Percentiles rank a stretch among this genome's conserved stretches.
Evolutionary conservation across 92 coral and sea anemone species (phyloP).

Genomic region (Diadumene lineata): DNA sequence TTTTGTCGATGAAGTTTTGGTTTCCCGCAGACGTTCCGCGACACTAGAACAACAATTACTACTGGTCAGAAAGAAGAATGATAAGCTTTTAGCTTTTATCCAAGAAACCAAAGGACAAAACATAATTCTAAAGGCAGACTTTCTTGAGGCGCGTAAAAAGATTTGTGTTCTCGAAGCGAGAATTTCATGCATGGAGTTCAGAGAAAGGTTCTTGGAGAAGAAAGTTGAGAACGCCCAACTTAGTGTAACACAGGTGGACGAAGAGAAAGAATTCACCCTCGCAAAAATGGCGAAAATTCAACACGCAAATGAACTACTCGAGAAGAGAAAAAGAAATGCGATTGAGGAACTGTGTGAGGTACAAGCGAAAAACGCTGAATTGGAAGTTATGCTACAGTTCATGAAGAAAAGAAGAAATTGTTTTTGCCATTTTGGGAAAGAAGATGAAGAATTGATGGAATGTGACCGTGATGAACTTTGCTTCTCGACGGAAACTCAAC

Average conservation of each 20-base stretch:
- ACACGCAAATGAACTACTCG: conserved; percentile 37
- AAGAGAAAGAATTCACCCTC: conserved; percentile 30
- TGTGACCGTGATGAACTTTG: conserved; percentile 9
- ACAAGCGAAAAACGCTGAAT: conserved; percentile 42
- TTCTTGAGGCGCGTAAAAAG: conserved; percentile 51
- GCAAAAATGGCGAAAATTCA: conserved; percentile 48
- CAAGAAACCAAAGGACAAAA: conserved; percentile 46
- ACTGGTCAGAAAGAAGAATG: conserved; percentile 49
- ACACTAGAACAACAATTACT: conserved; percentile 54
- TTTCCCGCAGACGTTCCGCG: conserved; percentile 48
- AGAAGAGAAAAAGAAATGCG: conserved; percentile 43
- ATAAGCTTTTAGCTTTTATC: conserved; percentile 29
- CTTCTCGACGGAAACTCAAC: not conserved
- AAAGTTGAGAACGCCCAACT: not conserved
- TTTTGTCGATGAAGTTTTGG: conserved; percentile 32
- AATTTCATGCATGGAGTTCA: conserved; percentile 40
- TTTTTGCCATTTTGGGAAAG: conserved; percentile 21
- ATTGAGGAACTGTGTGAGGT: conserved; percentile 39
- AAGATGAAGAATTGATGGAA: conserved; percentile 19
- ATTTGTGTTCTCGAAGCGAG: conserved; percentile 54
- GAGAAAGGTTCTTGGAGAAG: conserved; percentile 23
- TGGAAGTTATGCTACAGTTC: conserved; percentile 43
- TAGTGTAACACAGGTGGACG: not conserved
- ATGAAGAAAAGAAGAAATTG: conserved; percentile 31
- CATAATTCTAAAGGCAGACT: conserved; percentile 38